phyloP scores from a whole-genome alignment of 1,140 invertebrate genomes.

The Heterodera carotae region DNA sequence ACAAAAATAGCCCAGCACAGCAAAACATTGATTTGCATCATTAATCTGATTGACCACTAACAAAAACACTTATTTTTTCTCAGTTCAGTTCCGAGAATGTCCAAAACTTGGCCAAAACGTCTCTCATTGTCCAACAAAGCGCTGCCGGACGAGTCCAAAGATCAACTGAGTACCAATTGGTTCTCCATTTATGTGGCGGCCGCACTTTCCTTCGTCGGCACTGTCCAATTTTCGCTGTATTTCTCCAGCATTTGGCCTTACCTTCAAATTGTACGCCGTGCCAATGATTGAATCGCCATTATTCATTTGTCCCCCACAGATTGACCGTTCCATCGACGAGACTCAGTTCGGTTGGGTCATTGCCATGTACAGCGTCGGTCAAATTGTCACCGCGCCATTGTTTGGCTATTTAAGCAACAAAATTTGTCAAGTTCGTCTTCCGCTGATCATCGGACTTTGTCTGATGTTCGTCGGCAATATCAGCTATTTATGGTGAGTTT shows the following conservation, averaged over 20 bases:
- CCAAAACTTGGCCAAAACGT: slow-evolving; percentile 13
- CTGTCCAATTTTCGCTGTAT: slow-evolving; percentile 53
- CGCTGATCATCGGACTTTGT: slow-evolving; percentile 64
- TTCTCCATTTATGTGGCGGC: slow-evolving; percentile 48
- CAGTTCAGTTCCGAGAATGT: neutral
- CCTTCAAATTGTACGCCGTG: slow-evolving; percentile 46
- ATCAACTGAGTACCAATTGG: slow-evolving; percentile 39
- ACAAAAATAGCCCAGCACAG: neutral
- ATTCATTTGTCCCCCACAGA: slow-evolving; percentile 42
- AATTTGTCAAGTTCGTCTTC: slow-evolving; percentile 60
- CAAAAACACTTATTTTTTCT: neutral
- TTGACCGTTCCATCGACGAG: slow-evolving; percentile 64
- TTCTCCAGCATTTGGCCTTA: slow-evolving; percentile 51
- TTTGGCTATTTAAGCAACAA: slow-evolving; percentile 66
- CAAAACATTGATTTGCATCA: no score
- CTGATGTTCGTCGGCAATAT: slow-evolving; percentile 67
- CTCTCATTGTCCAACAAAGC: neutral
- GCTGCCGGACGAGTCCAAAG: neutral
- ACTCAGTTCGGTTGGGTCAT: slow-evolving; percentile 67
- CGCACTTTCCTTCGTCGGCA: slow-evolving; percentile 48
- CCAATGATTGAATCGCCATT: neutral
- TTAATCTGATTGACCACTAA: no score
- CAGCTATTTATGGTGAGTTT: slow-evolving; percentile 61
- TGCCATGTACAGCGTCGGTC: slow-evolving; percentile 67
- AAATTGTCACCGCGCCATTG: slow-evolving; percentile 67